Base-by-base conservation (phyloP, 2,888 invertebrate genomes). In the Agapetus fuscipes region DNA sequence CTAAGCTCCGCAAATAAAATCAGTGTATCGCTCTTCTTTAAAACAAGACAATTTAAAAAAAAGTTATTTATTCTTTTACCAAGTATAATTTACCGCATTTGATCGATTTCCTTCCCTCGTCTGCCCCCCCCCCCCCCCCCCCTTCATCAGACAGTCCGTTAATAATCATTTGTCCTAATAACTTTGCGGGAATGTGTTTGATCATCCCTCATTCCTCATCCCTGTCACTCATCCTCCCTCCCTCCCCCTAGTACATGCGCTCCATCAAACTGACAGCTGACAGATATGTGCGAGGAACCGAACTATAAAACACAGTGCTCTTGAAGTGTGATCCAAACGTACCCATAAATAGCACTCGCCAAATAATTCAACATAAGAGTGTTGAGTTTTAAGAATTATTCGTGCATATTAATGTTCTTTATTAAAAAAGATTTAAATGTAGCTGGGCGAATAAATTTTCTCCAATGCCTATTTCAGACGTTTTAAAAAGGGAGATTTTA, bases 111-210 rank as follows among this genome's bases (percentile, higher is more conserved):
- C 5, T 9, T 6, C 9, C 20, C 4, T 6, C 20, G 20, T 4
- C 20, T 20, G 20, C 9, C 9, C 20, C 9, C 20, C 5, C 20
- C 17, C 16, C 17, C 20, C 16, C 30, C 13, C 31, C 37, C 41
- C 30, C 13, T 28, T 35, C 41, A 45, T 43, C 48, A 37, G 34
- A 43, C 41, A 41, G 34, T 41, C 28, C 44, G 44, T 44, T 47
- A 41, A 47, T 47, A 47, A 44, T 44, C 47, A 47, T 47, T 47
- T 47, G 44, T 47, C 37, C 43, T 42, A 47, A 44, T 47, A 47
- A 47, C 39, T 43, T 43, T 39, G 34, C 39, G 39, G n/a, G n/a
- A n/a, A n/a, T n/a, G n/a, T 44, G 41, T 47, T 47, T 47, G 38
- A 44, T 41, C 44, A 39, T 41, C 36, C 43, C 41, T 41, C 40